Conservation (phyloP, 2,797 vertebrate genomes). For the Sebastes nivosus region DNA sequence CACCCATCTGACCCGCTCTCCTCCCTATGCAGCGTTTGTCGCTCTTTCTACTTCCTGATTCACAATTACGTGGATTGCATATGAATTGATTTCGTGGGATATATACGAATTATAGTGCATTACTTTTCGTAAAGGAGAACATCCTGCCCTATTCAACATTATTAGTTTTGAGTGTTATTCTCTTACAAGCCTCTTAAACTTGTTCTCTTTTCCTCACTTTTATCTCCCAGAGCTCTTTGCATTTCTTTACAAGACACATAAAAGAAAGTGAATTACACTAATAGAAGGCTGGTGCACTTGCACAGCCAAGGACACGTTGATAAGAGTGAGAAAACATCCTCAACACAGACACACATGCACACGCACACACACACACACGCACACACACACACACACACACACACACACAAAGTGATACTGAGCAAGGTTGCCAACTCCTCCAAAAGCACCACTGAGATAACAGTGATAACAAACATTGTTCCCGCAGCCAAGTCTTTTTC, state of each 20-base stretch:
- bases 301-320: conserved; percentile 75
- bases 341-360: conserved; percentile 37
- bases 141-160: neutral
- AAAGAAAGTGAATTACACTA: conserved; percentile 70
- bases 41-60: too few relatives aligned
- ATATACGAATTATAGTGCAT: too few relatives aligned
- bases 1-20: too few relatives aligned
- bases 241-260: conserved; percentile 56
- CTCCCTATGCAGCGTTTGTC: too few relatives aligned
- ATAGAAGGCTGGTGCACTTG: conserved; percentile 61
- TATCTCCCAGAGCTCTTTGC: conserved; percentile 23
- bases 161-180: neutral
- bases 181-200: neutral
- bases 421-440: conserved; percentile 77
- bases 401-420: conserved; percentile 66
- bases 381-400: conserved; percentile 38
- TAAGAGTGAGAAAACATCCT: conserved; percentile 79
- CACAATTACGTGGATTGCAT: too few relatives aligned
- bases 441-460: conserved; percentile 80
- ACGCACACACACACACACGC: conserved; percentile 7
- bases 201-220: conserved; percentile 17
- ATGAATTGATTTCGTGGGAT: too few relatives aligned
- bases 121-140: too few relatives aligned
- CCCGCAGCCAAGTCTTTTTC: conserved; percentile 73
- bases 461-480: conserved; percentile 80